Percentiles rank a stretch among this genome's conserved stretches.
Evolutionary conservation across 2,113 vertebrate genomes (phyloP).

Genomic region (Pluvialis apricaria): DNA sequence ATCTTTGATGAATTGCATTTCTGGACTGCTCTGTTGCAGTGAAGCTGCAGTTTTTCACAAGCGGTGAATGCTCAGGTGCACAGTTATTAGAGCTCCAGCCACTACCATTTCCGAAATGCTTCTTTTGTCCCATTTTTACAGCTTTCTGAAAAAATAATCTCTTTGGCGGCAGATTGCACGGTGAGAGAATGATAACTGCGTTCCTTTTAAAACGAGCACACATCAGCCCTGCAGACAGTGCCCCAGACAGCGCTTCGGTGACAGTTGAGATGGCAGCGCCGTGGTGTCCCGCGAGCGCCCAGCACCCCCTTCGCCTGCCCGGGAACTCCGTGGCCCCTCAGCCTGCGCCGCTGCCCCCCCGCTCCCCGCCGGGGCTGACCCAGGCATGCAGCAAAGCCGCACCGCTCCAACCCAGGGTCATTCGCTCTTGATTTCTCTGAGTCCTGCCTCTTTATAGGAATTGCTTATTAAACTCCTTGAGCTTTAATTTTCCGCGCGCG

Average conservation of each 20-base stretch:
- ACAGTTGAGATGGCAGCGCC: neutral
- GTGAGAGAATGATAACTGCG: neutral
- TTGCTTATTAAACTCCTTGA: fast-evolving
- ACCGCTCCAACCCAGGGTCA: fast-evolving
- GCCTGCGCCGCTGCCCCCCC: neutral
- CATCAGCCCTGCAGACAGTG: neutral
- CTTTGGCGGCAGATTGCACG: neutral
- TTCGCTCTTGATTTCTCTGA: fast-evolving
- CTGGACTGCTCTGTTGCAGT: neutral
- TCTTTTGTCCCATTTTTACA: neutral
- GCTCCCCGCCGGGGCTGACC: fast-evolving
- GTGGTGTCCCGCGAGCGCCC: fast-evolving
- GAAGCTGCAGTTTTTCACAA: neutral
- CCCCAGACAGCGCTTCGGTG: neutral
- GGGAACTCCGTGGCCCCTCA: neutral
- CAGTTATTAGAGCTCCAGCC: neutral
- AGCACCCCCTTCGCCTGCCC: neutral
- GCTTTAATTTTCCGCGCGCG: fast-evolving
- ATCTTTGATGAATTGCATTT: neutral
- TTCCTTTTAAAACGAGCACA: neutral
- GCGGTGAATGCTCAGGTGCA: neutral
- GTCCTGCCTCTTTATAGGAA: neutral
- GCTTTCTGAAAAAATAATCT: neutral
- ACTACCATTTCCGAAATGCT: fast-evolving
- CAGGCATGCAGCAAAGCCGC: fast-evolving